Percentiles rank a stretch among this genome's conserved stretches.
Evolutionary conservation across 1,140 invertebrate species (phyloP).

Genomic region (Thaumetopoea pityocampa): DNA sequence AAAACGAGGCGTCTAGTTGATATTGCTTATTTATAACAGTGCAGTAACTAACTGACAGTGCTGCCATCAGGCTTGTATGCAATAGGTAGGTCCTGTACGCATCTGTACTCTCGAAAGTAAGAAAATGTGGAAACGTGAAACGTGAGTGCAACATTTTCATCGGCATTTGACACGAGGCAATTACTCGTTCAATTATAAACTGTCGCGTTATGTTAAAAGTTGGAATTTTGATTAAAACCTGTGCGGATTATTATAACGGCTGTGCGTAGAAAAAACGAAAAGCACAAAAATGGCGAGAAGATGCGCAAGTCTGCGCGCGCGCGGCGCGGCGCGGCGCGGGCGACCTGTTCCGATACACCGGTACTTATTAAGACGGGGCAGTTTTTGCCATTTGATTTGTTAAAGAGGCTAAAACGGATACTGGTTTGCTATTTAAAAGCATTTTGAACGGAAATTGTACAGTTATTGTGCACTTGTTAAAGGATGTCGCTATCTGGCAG

Average conservation of each 20-base stretch:
- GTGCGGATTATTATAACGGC: constrained; percentile 54
- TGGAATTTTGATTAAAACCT: constrained; percentile 62
- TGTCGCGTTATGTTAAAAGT: constrained; percentile 47
- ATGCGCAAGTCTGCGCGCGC: constrained; percentile 32
- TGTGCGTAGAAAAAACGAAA: constrained; percentile 44
- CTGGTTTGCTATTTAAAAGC: constrained; percentile 72
- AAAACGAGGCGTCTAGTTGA: too few species aligned
- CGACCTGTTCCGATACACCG: constrained; percentile 61
- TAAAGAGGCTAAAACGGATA: constrained; percentile 63
- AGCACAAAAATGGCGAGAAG: constrained; percentile 53
- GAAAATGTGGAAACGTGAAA: constrained; percentile 28
- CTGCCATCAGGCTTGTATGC: too few species aligned
- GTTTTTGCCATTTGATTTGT: constrained; percentile 74
- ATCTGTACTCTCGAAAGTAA: too few species aligned
- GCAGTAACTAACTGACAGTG: too few species aligned
- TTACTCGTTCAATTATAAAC: constrained; percentile 54
- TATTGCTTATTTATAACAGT: too few species aligned
- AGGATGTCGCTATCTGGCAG: constrained; percentile 45
- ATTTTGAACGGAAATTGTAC: constrained; percentile 71
- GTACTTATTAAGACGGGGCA: constrained; percentile 71
- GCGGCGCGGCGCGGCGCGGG: constrained; percentile 32
- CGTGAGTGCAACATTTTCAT: constrained; percentile 34
- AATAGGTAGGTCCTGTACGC: too few species aligned
- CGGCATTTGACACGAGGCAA: constrained; percentile 46
- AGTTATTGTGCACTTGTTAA: constrained; percentile 60